phyloP scores from a whole-genome alignment of 2,888 invertebrate species.

The Venustoraphidia nigricollis region DNA sequence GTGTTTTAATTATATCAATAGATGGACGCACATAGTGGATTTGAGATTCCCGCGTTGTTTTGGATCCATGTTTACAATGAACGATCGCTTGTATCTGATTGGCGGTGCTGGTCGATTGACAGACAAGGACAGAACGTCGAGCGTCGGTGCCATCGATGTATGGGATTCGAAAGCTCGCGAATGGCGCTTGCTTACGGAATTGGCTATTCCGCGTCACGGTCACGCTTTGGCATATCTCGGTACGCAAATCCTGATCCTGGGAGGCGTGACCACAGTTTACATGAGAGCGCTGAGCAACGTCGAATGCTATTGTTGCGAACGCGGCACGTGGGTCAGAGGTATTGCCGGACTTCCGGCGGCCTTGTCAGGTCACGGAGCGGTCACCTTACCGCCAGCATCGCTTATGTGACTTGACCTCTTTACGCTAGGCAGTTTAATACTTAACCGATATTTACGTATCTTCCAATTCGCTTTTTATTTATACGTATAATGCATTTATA shows the following conservation, averaged over 20 bases:
- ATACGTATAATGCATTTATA: no score
- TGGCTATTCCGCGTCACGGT: slow-evolving; percentile 49
- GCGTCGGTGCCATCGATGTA: slow-evolving; percentile 40
- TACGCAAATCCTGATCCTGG: slow-evolving; percentile 46
- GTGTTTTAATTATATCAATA: slow-evolving; percentile 17
- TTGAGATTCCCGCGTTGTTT: slow-evolving; percentile 38
- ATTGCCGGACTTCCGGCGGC: slow-evolving; percentile 44
- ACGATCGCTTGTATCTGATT: slow-evolving; percentile 44
- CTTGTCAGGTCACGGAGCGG: slow-evolving; percentile 39
- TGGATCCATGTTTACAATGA: slow-evolving; percentile 34
- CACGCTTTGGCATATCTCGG: slow-evolving; percentile 48
- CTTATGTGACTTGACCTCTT: slow-evolving; percentile 12
- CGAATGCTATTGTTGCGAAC: slow-evolving; percentile 48
- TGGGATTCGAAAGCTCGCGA: slow-evolving; percentile 38
- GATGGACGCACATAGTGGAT: slow-evolving; percentile 40
- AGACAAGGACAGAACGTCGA: slow-evolving; percentile 38
- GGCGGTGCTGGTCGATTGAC: slow-evolving; percentile 49
- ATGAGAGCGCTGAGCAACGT: slow-evolving; percentile 47
- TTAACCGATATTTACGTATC: no score
- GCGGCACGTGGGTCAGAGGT: slow-evolving; percentile 41
- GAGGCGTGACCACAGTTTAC: slow-evolving; percentile 48
- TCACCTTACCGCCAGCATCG: slow-evolving; percentile 29
- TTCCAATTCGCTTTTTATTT: no score
- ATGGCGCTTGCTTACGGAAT: slow-evolving; percentile 42
- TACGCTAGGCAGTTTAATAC: no score